Conservation (phyloP, 2,888 invertebrate genomes). For the Empis livida region DNA sequence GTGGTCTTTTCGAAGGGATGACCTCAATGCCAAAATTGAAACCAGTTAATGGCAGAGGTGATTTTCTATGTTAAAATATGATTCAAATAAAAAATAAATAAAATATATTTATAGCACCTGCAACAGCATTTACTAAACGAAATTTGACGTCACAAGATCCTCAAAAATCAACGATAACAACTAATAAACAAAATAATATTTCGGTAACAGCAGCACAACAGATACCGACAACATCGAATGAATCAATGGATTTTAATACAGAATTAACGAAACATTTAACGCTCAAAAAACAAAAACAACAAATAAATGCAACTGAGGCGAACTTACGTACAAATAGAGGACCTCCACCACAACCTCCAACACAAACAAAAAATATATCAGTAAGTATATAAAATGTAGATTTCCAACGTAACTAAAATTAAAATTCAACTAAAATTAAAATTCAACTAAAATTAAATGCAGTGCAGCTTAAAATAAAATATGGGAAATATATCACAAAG, state of each 20-base stretch:
- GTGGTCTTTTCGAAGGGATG: conserved; percentile 33
- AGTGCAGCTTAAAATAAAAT: too few relatives aligned
- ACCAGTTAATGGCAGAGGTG: conserved; percentile 33
- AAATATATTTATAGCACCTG: conserved; percentile 1
- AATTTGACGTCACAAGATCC: conserved; percentile 12
- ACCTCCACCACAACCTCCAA: conserved; percentile 69
- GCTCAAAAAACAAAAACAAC: conserved; percentile 30
- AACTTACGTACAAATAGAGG: conserved; percentile 44
- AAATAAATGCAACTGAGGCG: conserved; percentile 31
- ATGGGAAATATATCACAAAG: too few relatives aligned
- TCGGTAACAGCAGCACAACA: conserved; percentile 8
- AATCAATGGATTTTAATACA: conserved; percentile 33
- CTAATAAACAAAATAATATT: conserved; percentile 8
- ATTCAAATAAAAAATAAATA: neutral
- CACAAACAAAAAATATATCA: conserved; percentile 49
- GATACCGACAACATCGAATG: conserved; percentile 17
- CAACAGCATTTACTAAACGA: conserved; percentile 2
- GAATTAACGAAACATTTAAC: conserved; percentile 35
- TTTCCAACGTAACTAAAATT: too few relatives aligned
- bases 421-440: too few relatives aligned
- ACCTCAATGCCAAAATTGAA: conserved; percentile 35
- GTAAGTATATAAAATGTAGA: too few relatives aligned
- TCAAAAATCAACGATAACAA: conserved; percentile 10
- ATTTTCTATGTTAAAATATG: neutral
- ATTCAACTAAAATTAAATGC: too few relatives aligned